Evolutionary conservation across 2,797 vertebrate species (phyloP).

Genomic region (Chloroceryle inda): DNA sequence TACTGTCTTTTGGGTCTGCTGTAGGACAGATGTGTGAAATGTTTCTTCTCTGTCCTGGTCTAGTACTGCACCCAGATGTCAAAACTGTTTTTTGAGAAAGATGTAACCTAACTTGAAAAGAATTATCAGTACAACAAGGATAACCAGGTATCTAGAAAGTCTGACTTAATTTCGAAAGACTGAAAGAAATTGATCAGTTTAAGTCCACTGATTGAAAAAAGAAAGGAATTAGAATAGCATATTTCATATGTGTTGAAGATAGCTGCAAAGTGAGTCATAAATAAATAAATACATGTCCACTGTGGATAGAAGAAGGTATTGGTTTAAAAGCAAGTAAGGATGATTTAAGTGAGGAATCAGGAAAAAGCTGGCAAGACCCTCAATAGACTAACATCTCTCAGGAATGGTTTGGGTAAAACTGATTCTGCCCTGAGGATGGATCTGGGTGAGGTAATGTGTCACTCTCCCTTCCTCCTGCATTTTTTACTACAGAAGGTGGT

Average conservation of each 20-base stretch:
- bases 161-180: background rate
- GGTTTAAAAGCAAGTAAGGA: conserved; percentile 3
- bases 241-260: background rate
- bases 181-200: background rate
- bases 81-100: background rate
- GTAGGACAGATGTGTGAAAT: background rate
- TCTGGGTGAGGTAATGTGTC: background rate
- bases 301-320: background rate
- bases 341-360: conserved; percentile 10
- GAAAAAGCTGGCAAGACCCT: background rate
- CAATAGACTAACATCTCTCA: background rate
- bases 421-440: background rate
- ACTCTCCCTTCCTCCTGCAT: background rate
- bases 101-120: background rate
- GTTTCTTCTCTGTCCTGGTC: background rate
- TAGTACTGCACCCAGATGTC: background rate
- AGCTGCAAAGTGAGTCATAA: background rate
- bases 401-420: background rate
- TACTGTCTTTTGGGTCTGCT: background rate
- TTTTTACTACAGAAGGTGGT: background rate
- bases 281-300: conserved; percentile 9
- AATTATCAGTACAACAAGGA: background rate
- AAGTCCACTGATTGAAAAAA: background rate
- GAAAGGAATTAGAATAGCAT: background rate
- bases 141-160: background rate